Evolutionary conservation across 2,113 vertebrate genomes (phyloP).

Genomic region (Vicugna pacos): DNA sequence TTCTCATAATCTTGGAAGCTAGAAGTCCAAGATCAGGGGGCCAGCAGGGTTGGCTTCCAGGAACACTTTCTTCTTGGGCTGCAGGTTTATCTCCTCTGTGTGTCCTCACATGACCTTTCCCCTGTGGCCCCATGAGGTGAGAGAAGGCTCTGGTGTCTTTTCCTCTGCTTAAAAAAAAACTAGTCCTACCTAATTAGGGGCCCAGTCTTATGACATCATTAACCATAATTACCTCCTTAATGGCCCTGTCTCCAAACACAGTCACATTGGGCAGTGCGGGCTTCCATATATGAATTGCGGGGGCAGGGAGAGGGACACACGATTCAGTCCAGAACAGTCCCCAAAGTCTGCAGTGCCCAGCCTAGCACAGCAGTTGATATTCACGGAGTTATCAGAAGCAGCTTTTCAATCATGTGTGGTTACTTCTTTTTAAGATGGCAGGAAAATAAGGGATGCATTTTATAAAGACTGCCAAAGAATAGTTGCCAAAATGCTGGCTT

Average conservation of each 20-base stretch:
- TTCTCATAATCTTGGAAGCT: background rate
- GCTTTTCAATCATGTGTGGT: background rate
- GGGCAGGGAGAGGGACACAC: background rate
- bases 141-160: background rate
- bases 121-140: background rate
- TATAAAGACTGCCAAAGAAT: background rate
- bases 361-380: background rate
- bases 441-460: background rate
- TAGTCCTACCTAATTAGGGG: background rate
- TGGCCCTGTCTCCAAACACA: background rate
- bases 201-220: too few species aligned
- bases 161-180: background rate
- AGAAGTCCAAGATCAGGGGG: background rate
- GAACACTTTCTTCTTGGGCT: background rate
- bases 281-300: background rate
- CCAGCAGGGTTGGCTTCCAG: background rate
- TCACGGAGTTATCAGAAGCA: background rate
- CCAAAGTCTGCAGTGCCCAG: background rate
- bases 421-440: background rate
- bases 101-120: background rate
- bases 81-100: background rate
- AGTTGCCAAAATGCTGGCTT: background rate
- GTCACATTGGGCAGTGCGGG: too few species aligned
- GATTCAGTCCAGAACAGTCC: background rate
- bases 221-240: background rate